Base-by-base conservation (phyloP, 2,888 invertebrate species). In the Andrena chrysosceles region DNA sequence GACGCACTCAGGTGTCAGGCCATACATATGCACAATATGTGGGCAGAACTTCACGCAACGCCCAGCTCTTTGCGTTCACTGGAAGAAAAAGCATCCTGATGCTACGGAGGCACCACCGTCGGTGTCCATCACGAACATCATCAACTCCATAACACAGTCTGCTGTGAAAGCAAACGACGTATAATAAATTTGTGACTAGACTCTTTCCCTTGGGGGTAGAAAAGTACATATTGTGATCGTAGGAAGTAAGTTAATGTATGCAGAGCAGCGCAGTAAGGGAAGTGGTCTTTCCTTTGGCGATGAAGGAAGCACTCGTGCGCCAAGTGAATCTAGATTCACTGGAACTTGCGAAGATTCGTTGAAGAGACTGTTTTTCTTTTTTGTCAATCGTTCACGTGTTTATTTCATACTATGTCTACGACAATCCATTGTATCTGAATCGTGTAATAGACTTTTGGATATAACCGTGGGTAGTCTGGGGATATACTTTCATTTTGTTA, bases 11-110 rank as follows among this genome's bases (percentile, higher is more conserved):
- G 88, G 86, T 0, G 83, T 89, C 8, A 82, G 90, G 0, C 89
- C 91, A 0, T 91, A 91, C 83, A 86, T 88, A 35, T 92, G 91
- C 72, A 90, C 90, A 56, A 73, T 91, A 16, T 91, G 91, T 69
- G 77, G 70, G 2, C 84, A 89, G 13, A 77, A 80, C 35, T 92
- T 91, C 62, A 90, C 89, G 0, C 91, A 90, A 72, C 76, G 90
- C n/a, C 87, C 89, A 2, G 85, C 87, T 0, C 69, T 91, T 6
- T 88, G 20, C 85, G 75, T 77, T 13, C 87, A 90, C 48, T 89
- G 86, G 85, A 89, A 85, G 49, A 88, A 87, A 70, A 73, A 81
- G 52, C 89, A 90, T 67, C 78, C 85, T 0, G 80, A 62, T 6
- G 75, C 81, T 10, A 76, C 67, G 2, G 69, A 84, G 2, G 76